Evolutionary conservation across 2,113 vertebrate genomes (phyloP).

Genomic region (Melanocharis versteri): DNA sequence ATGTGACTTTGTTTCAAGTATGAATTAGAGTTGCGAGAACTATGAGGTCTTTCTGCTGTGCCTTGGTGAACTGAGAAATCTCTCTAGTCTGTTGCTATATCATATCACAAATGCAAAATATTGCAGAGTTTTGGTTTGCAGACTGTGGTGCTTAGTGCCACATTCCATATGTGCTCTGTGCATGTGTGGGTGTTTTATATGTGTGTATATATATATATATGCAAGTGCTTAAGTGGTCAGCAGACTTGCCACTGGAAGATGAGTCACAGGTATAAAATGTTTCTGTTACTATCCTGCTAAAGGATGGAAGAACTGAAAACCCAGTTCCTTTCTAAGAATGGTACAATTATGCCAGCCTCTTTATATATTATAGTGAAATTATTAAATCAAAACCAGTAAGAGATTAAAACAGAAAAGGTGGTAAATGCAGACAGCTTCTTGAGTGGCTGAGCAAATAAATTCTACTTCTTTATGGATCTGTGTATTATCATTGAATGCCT

Average conservation of each 20-base stretch:
- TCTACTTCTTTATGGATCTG: background rate
- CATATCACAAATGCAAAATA: fast-evolving
- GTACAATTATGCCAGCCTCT: background rate
- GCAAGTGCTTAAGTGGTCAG: background rate
- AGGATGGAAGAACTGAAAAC: background rate
- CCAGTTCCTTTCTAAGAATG: background rate
- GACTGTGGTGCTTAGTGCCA: background rate
- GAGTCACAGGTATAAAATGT: background rate
- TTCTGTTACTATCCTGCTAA: background rate
- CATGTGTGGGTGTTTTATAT: background rate
- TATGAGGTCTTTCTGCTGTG: background rate
- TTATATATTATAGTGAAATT: background rate
- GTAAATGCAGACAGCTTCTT: background rate
- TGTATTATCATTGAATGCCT: background rate
- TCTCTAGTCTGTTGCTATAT: background rate
- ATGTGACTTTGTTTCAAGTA: background rate
- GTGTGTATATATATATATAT: background rate
- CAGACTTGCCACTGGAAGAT: background rate
- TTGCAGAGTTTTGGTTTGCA: background rate
- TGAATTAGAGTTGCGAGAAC: background rate
- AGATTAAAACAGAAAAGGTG: background rate
- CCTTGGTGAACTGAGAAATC: background rate
- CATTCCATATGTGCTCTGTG: background rate
- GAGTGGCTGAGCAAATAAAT: background rate
- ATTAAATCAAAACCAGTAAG: background rate